Evolutionary conservation across 2,797 vertebrate genomes (phyloP).

Genomic region (Urophycis tenuis): DNA sequence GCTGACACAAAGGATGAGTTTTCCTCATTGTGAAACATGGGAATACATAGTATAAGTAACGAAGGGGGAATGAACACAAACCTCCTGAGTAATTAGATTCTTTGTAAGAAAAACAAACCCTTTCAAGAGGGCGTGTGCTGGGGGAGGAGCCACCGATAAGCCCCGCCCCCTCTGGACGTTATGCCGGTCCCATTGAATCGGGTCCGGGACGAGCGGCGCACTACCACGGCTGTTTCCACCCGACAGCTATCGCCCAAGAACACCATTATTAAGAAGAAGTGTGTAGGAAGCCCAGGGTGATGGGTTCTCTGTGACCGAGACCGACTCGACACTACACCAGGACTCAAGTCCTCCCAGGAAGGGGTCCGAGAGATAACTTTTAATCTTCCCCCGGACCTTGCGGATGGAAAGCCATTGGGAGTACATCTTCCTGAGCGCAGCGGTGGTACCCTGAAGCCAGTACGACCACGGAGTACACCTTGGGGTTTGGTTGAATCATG

Average conservation of each 20-base stretch:
- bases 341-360: constrained; percentile 18
- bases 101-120: neutral
- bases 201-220: constrained; percentile 35
- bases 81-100: neutral
- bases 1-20: neutral
- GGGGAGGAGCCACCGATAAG: constrained; percentile 25
- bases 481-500: constrained; percentile 38
- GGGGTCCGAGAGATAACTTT: constrained; percentile 15
- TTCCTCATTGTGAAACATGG: neutral
- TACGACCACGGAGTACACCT: constrained; percentile 55
- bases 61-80: neutral
- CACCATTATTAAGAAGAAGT: neutral
- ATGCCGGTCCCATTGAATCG: constrained; percentile 58
- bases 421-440: constrained; percentile 44
- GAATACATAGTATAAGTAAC: neutral
- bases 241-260: neutral
- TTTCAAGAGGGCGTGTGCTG: constrained; percentile 53
- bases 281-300: neutral
- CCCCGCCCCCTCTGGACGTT: constrained; percentile 47
- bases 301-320: neutral
- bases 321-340: neutral
- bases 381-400: constrained; percentile 11
- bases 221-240: constrained; percentile 11
- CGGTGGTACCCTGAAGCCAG: constrained; percentile 60
- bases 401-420: constrained; percentile 60